phyloP scores from a whole-genome alignment of 2,797 vertebrate genomes.

The Helarctos malayanus region DNA sequence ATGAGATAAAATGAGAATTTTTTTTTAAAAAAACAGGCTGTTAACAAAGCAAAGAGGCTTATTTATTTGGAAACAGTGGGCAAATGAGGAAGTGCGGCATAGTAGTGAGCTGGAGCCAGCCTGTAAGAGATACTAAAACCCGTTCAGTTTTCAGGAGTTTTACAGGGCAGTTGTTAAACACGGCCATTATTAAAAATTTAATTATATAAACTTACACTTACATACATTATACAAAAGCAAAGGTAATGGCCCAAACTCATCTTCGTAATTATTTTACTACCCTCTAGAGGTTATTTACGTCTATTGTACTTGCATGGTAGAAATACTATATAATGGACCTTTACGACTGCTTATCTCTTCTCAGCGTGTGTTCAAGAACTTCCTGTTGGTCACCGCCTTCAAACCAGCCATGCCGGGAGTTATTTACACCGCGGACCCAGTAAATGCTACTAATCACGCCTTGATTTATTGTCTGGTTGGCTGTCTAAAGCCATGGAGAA shows the following conservation, averaged over 20 bases:
- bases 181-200: neutral
- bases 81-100: neutral
- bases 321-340: neutral
- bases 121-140: neutral
- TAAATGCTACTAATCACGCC: neutral
- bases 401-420: neutral
- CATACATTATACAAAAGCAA: neutral
- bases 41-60: neutral
- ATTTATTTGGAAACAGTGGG: neutral
- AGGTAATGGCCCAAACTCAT: neutral
- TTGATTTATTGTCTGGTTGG: neutral
- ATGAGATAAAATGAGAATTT: neutral
- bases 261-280: neutral
- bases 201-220: neutral
- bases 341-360: neutral
- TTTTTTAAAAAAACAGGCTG: neutral
- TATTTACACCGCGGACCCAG: neutral
- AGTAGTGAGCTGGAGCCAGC: neutral
- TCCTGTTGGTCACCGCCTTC: neutral
- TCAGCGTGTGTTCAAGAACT: neutral
- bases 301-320: too few relatives aligned
- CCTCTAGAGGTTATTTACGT: neutral
- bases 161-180: neutral
- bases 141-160: neutral
- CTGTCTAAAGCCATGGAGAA: neutral